phyloP scores from a whole-genome alignment of 2,888 invertebrate genomes.

The Plagiodera versicolora region DNA sequence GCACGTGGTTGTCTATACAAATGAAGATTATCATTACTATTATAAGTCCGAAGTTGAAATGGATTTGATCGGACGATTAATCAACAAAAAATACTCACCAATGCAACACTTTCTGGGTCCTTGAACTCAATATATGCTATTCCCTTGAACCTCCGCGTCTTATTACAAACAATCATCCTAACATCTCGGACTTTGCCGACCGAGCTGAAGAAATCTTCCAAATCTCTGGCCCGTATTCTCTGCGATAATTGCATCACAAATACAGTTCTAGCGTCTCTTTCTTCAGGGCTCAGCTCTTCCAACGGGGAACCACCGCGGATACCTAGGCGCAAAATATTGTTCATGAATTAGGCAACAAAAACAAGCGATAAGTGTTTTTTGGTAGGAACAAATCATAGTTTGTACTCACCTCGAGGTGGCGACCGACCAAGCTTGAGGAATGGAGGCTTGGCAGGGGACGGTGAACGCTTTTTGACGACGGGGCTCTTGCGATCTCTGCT shows the following conservation, averaged over 20 bases:
- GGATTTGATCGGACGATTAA: too few species aligned
- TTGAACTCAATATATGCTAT: conserved; percentile 99
- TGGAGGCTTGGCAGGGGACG: conserved; percentile 30
- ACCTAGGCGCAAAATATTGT: conserved; percentile 33
- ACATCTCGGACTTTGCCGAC: conserved; percentile 99
- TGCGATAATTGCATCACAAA: conserved; percentile 99
- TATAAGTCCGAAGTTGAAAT: too few species aligned
- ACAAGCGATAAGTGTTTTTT: too few species aligned
- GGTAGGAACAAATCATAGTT: too few species aligned
- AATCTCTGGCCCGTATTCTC: conserved; percentile 87
- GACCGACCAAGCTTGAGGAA: conserved; percentile 29
- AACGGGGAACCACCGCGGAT: conserved; percentile 63
- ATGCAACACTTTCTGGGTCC: conserved; percentile 94
- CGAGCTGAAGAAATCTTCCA: conserved; percentile 98
- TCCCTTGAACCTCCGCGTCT: conserved; percentile 97
- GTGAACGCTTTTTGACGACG: conserved; percentile 35
- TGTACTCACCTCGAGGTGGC: conserved; percentile 11
- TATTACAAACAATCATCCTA: conserved; percentile 96
- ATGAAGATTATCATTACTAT: too few species aligned
- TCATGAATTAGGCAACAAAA: not conserved
- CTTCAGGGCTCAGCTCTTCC: conserved; percentile 89
- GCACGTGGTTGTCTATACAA: too few species aligned
- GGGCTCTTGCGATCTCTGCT: conserved; percentile 35
- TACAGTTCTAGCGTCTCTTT: conserved; percentile 96
- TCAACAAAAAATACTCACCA: conserved; percentile 67